Evolutionary conservation across 2,797 vertebrate genomes (phyloP).

Genomic region (Gambusia yucatana): DNA sequence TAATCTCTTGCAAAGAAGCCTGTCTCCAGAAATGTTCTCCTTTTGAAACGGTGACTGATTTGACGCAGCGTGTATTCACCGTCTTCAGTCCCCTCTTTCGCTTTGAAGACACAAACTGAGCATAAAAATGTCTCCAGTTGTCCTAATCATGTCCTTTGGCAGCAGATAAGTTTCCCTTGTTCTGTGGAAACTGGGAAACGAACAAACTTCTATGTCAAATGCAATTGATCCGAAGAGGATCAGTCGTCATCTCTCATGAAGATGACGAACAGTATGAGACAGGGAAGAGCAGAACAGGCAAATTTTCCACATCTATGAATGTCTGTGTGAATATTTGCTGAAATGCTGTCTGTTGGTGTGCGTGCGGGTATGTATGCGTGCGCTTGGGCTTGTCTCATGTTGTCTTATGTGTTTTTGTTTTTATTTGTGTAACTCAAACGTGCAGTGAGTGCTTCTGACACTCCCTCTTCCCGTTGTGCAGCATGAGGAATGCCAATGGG

Average conservation of each 20-base stretch:
- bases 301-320: slow-evolving; percentile 66
- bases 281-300: slow-evolving; percentile 70
- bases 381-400: slow-evolving; percentile 50
- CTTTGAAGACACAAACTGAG: slow-evolving; percentile 17
- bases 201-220: slow-evolving; percentile 52
- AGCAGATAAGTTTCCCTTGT: slow-evolving; percentile 56
- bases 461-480: slow-evolving; percentile 87
- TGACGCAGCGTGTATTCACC: not conserved
- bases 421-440: slow-evolving; percentile 50
- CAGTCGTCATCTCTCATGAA: slow-evolving; percentile 74
- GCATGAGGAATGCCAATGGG: slow-evolving; percentile 99
- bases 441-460: slow-evolving; percentile 81
- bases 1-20: not conserved
- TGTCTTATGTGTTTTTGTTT: slow-evolving; percentile 22
- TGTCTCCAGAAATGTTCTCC: slow-evolving; percentile 3
- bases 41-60: slow-evolving; percentile 10
- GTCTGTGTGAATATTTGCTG: slow-evolving; percentile 45
- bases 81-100: slow-evolving; percentile 4
- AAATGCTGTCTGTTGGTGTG: slow-evolving; percentile 34
- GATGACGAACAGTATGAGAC: slow-evolving; percentile 74
- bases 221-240: slow-evolving; percentile 76
- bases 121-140: slow-evolving; percentile 26
- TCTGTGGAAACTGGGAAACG: slow-evolving; percentile 45
- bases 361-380: slow-evolving; percentile 19
- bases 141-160: slow-evolving; percentile 69